Evolutionary conservation across 2,888 invertebrate species (phyloP).

Genomic region (Ennomos quercinarius): DNA sequence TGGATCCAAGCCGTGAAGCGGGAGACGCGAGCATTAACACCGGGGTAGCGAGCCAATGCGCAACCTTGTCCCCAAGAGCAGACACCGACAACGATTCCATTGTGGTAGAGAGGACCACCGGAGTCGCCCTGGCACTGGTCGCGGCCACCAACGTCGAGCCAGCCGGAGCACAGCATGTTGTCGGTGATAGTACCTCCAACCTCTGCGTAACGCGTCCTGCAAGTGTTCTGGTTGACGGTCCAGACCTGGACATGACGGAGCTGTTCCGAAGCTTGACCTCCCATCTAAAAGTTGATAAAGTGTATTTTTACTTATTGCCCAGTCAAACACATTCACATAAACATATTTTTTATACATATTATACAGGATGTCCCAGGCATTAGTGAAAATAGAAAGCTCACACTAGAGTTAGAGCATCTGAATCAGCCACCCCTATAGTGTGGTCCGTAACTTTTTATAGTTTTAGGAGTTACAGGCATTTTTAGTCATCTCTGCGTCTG

Average conservation of each 20-base stretch:
- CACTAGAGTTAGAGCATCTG: no score
- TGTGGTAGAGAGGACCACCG: slow-evolving; percentile 63
- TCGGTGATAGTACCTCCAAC: slow-evolving; percentile 42
- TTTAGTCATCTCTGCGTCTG: no score
- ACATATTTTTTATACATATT: no score
- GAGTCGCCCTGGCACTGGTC: slow-evolving; percentile 68
- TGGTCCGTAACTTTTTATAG: no score
- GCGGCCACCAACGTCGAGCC: slow-evolving; percentile 64
- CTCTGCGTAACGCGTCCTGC: slow-evolving; percentile 44
- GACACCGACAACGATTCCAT: slow-evolving; percentile 48
- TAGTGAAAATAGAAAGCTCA: background rate
- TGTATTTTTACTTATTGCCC: background rate
- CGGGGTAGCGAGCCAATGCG: slow-evolving; percentile 7
- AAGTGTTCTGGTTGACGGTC: slow-evolving; percentile 50
- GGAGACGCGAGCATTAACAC: slow-evolving; percentile 11
- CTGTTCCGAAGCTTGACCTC: slow-evolving; percentile 46
- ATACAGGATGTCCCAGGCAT: no score
- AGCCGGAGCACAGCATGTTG: slow-evolving; percentile 64
- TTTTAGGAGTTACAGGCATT: no score
- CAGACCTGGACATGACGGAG: slow-evolving; percentile 54
- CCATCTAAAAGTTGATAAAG: slow-evolving; percentile 26
- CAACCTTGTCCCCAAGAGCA: slow-evolving; percentile 47
- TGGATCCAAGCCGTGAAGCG: slow-evolving; percentile 8
- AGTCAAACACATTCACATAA: no score
- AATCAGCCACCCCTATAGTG: no score